Base-by-base conservation (phyloP, 1,140 invertebrate species). In the Meloidogyne floridensis region DNA sequence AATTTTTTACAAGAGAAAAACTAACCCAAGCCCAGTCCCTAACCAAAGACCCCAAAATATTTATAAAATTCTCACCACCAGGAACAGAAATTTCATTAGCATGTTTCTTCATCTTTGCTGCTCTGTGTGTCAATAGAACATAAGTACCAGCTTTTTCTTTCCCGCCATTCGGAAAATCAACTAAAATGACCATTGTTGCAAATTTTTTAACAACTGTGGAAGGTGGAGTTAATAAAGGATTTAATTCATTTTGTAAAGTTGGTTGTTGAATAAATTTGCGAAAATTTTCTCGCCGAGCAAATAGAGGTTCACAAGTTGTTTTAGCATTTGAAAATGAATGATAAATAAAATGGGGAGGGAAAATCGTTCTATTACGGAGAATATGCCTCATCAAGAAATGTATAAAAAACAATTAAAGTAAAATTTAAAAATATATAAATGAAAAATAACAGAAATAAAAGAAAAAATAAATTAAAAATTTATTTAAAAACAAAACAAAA, bases 31-130 rank as follows among this genome's bases (percentile, higher is more conserved):
- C 7, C 47, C 0, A 47, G 0, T 5, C 7, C 7, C 4, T 47
- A 4, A 3, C 47, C 47, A 47, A 47, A 47, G 7, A 4, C 53
- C 53, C 10, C 59, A 6, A 7, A 65, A 5, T 6, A 65, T n/a
- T 2, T n/a, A n/a, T n/a, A n/a, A 65, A 65, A 65, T 18, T n/a
- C 13, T 53, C 13, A 77, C 77, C 77, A 53, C 77, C 77, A 1
- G 77, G 77, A 72, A 79, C 69, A 43, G 77, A 79, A 72, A 79
- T 79, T 71, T 79, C 77, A 20, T 79, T 79, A 20, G 77, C 77
- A 13, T 79, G 77, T 3, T 79, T 42, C 56, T 10, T 32, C 77
- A 79, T 79, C 11, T 51, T 71, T 65, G 53, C 72, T 11, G 77
- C 77, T 72, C 77, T 79, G 13, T 71, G 77, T 11, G 77, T 79